Evolutionary conservation across 2,888 invertebrate genomes (phyloP).

Genomic region (Perdita meconis): DNA sequence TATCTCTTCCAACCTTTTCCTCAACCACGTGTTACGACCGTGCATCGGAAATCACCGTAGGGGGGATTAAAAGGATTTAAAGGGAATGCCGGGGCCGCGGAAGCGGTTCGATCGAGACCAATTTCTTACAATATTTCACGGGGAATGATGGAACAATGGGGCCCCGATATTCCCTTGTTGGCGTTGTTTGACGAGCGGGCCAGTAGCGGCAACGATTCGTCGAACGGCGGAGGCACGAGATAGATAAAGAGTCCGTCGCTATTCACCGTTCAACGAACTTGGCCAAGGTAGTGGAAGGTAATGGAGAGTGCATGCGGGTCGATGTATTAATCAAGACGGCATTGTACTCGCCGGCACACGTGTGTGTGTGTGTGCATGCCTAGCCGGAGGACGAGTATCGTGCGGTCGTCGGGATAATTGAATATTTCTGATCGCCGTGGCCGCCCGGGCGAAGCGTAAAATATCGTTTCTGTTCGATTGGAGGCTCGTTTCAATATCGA

Average conservation of each 20-base stretch:
- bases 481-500: slow-evolving; percentile 39
- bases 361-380: slow-evolving; percentile 1
- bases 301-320: slow-evolving; percentile 49
- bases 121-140: slow-evolving; percentile 14
- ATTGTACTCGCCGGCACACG: slow-evolving; percentile 60
- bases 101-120: not conserved
- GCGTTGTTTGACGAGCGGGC: slow-evolving; percentile 65
- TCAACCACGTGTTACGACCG: not conserved
- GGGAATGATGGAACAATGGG: slow-evolving; percentile 25
- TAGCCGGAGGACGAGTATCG: slow-evolving; percentile 54
- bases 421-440: slow-evolving; percentile 44
- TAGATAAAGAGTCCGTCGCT: slow-evolving; percentile 55
- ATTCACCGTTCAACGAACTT: slow-evolving; percentile 66
- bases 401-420: slow-evolving; percentile 64
- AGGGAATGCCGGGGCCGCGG: slow-evolving; percentile 16
- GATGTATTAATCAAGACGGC: slow-evolving; percentile 60
- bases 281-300: slow-evolving; percentile 48
- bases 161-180: slow-evolving; percentile 52
- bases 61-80: slow-evolving; percentile 16
- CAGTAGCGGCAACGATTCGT: slow-evolving; percentile 56
- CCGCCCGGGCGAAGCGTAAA: slow-evolving; percentile 29
- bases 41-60: not conserved
- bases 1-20: not conserved
- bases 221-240: slow-evolving; percentile 64
- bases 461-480: slow-evolving; percentile 32